These are phyloP conservation scores for Parapristionchus giblindavisi DNA, from an alignment of 2,888 invertebrate species.

Conservation along the genomic window DNA sequence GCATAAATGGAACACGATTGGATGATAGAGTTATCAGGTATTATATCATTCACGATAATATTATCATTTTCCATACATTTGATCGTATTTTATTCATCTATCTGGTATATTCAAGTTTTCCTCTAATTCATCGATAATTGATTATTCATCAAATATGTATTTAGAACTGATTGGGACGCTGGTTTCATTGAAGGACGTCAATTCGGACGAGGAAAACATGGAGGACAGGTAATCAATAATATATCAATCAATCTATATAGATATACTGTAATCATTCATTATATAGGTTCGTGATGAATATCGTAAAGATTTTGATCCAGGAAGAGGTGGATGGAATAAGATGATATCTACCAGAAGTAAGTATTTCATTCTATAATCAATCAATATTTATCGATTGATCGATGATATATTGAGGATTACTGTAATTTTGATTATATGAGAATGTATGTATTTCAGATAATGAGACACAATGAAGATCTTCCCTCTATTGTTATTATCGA, in stretches of 20 bases:
- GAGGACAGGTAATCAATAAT: constrained; percentile 84
- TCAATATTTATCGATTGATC: too few species aligned
- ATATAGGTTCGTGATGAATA: constrained; percentile 92
- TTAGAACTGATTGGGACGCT: constrained; percentile 96
- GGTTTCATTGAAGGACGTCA: constrained; percentile 98
- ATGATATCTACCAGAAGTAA: constrained; percentile 51
- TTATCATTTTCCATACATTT: background rate
- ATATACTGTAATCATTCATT: background rate
- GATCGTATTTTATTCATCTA: background rate
- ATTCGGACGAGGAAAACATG: constrained; percentile 95
- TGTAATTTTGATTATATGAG: too few species aligned
- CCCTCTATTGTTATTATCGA: background rate
- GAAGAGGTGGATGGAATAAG: constrained; percentile 91
- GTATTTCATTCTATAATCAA: background rate
- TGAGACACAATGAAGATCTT: constrained; percentile 1
- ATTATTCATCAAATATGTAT: background rate
- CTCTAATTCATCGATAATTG: background rate
- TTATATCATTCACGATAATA: background rate
- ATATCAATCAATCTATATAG: background rate
- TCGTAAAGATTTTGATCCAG: constrained; percentile 93
- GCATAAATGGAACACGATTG: constrained; percentile 89
- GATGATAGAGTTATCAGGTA: constrained; percentile 89
- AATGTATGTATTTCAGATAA: constrained; percentile 3
- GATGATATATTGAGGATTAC: too few species aligned
- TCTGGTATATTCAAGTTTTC: background rate